Evolutionary conservation across 2,113 vertebrate genomes (phyloP).

Genomic region (Camelus bactrianus): DNA sequence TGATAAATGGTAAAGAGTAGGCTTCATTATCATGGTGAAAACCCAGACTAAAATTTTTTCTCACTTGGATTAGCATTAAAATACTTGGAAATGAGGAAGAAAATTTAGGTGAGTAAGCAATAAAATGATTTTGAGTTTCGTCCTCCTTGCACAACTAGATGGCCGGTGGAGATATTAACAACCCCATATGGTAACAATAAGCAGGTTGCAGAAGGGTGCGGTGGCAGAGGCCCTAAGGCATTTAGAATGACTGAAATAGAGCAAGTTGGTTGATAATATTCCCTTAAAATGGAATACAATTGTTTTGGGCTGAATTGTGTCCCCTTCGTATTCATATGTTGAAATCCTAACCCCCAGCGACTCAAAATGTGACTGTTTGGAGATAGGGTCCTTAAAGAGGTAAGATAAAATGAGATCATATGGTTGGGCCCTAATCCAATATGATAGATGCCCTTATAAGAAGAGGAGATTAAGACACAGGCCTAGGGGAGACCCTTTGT

Average conservation of each 20-base stretch:
- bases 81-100: slow-evolving; percentile 12
- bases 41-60: background rate
- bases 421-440: background rate
- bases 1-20: background rate
- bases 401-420: background rate
- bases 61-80: background rate
- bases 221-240: background rate
- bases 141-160: background rate
- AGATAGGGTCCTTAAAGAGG: background rate
- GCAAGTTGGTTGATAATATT: background rate
- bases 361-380: background rate
- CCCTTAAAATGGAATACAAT: background rate
- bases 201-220: background rate
- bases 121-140: background rate
- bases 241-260: background rate
- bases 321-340: background rate
- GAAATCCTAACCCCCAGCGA: background rate
- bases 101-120: background rate
- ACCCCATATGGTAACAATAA: background rate
- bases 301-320: background rate
- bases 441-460: background rate
- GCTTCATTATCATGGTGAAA: background rate
- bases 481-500: background rate
- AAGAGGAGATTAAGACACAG: background rate
- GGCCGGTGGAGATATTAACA: background rate